phyloP scores from a whole-genome alignment of 2,888 invertebrate species.

The Thymelicus sylvestris region DNA sequence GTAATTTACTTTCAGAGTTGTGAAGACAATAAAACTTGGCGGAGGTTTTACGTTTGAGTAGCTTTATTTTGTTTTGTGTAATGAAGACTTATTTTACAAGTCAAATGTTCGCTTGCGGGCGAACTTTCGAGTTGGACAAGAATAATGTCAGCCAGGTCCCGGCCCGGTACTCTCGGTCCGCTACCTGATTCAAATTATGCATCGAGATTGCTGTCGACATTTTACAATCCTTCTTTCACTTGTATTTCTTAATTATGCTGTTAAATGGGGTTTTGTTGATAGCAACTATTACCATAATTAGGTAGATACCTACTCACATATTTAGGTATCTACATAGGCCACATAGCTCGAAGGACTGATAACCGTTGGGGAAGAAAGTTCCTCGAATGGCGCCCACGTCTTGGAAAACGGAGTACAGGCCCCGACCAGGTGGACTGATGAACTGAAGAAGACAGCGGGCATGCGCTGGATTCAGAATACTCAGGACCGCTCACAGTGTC shows the following conservation, averaged over 20 bases:
- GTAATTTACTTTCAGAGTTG: conserved; percentile 81
- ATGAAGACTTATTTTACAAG: conserved; percentile 68
- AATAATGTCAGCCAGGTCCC: conserved; percentile 33
- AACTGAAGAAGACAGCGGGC: too few species aligned
- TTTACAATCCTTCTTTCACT: conserved; percentile 17
- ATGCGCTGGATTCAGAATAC: too few species aligned
- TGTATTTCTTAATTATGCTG: neutral
- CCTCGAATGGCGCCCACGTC: too few species aligned
- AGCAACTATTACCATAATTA: neutral
- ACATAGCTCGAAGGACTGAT: too few species aligned
- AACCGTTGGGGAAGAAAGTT: too few species aligned
- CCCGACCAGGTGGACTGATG: too few species aligned
- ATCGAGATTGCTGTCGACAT: conserved; percentile 29
- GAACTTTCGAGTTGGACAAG: conserved; percentile 41
- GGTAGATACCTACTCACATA: too few species aligned
- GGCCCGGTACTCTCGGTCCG: conserved; percentile 8
- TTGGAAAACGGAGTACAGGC: too few species aligned
- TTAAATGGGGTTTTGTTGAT: neutral
- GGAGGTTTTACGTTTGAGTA: conserved; percentile 65
- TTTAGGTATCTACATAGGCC: neutral
- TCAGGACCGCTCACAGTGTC: too few species aligned
- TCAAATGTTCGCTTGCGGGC: conserved; percentile 49
- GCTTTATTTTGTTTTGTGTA: conserved; percentile 69
- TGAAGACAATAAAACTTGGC: conserved; percentile 80
- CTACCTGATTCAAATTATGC: conserved; percentile 35